phyloP scores from a whole-genome alignment of 2,113 vertebrate species.

The Cyanistes caeruleus region DNA sequence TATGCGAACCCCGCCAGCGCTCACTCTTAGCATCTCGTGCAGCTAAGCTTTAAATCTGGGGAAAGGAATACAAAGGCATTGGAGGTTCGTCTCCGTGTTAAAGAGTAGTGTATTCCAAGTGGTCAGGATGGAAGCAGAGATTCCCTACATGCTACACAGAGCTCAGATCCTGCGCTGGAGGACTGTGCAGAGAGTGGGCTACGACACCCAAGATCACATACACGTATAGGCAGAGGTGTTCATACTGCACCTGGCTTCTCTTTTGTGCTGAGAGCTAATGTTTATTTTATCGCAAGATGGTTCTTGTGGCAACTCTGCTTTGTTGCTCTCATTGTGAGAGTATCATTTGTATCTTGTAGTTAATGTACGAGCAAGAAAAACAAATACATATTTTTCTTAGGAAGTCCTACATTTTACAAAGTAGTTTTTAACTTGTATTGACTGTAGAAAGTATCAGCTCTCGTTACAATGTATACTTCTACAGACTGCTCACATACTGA shows the following conservation, averaged over 20 bases:
- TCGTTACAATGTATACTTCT: not conserved
- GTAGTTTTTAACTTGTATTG: not conserved
- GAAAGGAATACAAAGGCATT: not conserved
- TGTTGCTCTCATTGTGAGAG: not conserved
- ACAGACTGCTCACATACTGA: rapidly evolving
- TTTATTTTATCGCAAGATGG: not conserved
- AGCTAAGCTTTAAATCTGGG: not conserved
- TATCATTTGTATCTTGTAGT: not conserved
- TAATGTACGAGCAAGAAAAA: not conserved
- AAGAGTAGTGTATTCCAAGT: not conserved
- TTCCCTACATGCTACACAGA: not conserved
- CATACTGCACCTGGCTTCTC: not conserved
- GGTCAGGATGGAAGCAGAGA: not conserved
- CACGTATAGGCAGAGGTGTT: not conserved
- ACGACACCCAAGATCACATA: not conserved
- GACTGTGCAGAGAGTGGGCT: not conserved
- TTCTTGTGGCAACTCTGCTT: not conserved
- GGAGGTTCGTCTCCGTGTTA: not conserved
- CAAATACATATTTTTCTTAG: rapidly evolving
- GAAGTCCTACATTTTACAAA: not conserved
- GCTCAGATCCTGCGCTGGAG: not conserved
- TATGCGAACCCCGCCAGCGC: not conserved
- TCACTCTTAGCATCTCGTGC: not conserved
- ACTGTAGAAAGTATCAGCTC: not conserved
- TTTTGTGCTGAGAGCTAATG: not conserved